These are phyloP conservation scores for Pissodes strobi DNA, from an alignment of 1,140 invertebrate genomes.

Conservation along the genomic window DNA sequence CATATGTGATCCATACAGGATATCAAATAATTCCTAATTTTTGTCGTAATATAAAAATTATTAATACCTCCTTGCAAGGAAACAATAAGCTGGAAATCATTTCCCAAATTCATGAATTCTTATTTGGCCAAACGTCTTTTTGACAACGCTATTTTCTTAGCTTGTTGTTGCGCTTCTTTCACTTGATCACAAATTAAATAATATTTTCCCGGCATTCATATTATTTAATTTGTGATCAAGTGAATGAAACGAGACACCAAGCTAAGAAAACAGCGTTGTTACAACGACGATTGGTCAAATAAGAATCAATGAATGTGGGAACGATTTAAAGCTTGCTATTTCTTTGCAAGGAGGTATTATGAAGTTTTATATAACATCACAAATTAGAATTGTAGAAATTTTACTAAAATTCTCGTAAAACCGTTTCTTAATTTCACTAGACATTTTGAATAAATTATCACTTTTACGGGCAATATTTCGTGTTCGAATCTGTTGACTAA, in stretches of 20 bases:
- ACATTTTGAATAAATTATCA: constrained; percentile 11
- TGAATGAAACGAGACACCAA: too few relatives aligned
- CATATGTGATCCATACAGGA: constrained; percentile 41
- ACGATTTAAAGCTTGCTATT: too few relatives aligned
- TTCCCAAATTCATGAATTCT: constrained; percentile 8
- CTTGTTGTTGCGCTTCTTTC: constrained; percentile 12
- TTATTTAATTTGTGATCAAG: too few relatives aligned
- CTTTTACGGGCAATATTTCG: not conserved
- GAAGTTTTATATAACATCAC: too few relatives aligned
- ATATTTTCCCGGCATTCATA: constrained; percentile 12
- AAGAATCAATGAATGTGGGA: too few relatives aligned
- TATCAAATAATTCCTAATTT: constrained; percentile 46
- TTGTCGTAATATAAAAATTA: constrained; percentile 46
- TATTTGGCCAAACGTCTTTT: constrained; percentile 10
- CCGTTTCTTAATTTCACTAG: constrained; percentile 1
- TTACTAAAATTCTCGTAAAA: constrained; percentile 17
- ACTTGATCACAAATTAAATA: constrained; percentile 15
- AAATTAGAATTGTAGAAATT: not conserved
- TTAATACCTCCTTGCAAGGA: constrained; percentile 32
- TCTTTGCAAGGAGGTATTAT: too few relatives aligned
- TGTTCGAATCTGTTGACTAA: not conserved
- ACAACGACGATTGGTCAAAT: too few relatives aligned
- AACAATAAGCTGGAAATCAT: constrained; percentile 36
- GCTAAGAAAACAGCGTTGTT: too few relatives aligned
- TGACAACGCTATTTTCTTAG: constrained; percentile 17